Evolutionary conservation across 2,888 invertebrate genomes (phyloP).

Genomic region (Druceiella hillmani): DNA sequence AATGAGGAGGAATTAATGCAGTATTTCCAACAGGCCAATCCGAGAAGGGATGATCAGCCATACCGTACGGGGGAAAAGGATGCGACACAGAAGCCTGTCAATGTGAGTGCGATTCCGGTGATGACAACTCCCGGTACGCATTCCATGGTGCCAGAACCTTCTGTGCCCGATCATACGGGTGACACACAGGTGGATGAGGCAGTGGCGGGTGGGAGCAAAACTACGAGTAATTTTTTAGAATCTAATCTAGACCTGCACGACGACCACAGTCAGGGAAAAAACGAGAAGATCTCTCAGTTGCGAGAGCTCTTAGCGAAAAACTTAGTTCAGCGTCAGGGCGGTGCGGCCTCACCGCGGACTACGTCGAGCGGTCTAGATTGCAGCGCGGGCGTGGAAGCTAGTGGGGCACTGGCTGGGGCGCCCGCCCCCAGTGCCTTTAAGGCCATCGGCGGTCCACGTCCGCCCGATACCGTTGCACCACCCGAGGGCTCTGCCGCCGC

Average conservation of each 20-base stretch:
- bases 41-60: conserved; percentile 8
- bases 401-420: conserved; percentile 14
- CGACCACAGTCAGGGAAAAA: conserved; percentile 49
- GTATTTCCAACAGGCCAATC: conserved; percentile 62
- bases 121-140: conserved; percentile 8
- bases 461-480: conserved; percentile 28
- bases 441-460: conserved; percentile 18
- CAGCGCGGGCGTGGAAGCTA: conserved; percentile 5
- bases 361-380: conserved; percentile 24
- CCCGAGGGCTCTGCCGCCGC: conserved; percentile 10
- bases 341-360: conserved; percentile 29
- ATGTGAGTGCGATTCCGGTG: no score
- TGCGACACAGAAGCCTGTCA: conserved; percentile 23
- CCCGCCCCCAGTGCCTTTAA: conserved; percentile 10
- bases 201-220: conserved; percentile 7
- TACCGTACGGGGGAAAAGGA: conserved; percentile 31
- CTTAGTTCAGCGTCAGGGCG: conserved; percentile 28
- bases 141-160: conserved; percentile 4
- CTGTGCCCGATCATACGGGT: conserved; percentile 1
- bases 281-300: conserved; percentile 67
- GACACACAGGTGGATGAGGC: not conserved
- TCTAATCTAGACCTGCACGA: conserved; percentile 42
- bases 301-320: conserved; percentile 66
- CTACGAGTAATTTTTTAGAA: conserved; percentile 38
- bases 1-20: conserved; percentile 81